A percentile compares a stretch with the other conserved stretches of the same genome.
Conservation (phyloP, 2,113 vertebrate species). For the Megaleporinus macrocephalus region DNA sequence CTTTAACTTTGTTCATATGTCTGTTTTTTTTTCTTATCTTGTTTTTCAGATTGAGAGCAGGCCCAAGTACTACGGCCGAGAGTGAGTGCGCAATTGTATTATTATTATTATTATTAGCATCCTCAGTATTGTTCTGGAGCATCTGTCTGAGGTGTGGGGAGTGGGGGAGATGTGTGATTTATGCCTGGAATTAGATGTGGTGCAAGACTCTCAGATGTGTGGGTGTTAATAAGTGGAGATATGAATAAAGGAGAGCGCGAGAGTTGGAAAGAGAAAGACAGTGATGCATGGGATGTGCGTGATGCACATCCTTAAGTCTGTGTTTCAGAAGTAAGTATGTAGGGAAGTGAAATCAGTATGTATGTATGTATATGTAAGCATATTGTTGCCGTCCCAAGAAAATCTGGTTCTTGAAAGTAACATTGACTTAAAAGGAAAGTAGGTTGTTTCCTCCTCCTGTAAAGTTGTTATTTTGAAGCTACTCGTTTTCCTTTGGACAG, state of each 20-base stretch:
- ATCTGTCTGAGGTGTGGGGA: neutral
- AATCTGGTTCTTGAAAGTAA: too few relatives aligned
- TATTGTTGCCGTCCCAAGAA: too few relatives aligned
- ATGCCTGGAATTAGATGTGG: conserved; percentile 28
- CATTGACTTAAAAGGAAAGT: too few relatives aligned
- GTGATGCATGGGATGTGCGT: neutral
- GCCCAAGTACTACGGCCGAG: conserved; percentile 98
- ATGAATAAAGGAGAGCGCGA: neutral
- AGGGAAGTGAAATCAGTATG: conserved; percentile 12
- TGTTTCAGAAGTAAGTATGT: neutral
- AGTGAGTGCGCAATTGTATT: conserved; percentile 82
- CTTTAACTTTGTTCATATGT: conserved; percentile 5
- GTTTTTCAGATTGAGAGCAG: conserved; percentile 90
- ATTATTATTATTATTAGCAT: conserved; percentile 35
- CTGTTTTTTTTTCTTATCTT: conserved; percentile 35
- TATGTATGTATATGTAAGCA: neutral
- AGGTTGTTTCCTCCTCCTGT: too few relatives aligned
- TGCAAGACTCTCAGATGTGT: conserved; percentile 18
- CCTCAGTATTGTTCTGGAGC: conserved; percentile 10
- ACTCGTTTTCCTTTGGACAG: too few relatives aligned
- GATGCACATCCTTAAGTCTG: conserved; percentile 3
- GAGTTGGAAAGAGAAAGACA: conserved; percentile 1
- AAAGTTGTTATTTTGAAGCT: too few relatives aligned
- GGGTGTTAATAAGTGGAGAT: conserved; percentile 27
- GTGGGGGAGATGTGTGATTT: conserved; percentile 40